A percentile compares a stretch with the other conserved stretches of the same genome.
Conservation (phyloP, 1,140 invertebrate species). For the Drosophila tristis region DNA sequence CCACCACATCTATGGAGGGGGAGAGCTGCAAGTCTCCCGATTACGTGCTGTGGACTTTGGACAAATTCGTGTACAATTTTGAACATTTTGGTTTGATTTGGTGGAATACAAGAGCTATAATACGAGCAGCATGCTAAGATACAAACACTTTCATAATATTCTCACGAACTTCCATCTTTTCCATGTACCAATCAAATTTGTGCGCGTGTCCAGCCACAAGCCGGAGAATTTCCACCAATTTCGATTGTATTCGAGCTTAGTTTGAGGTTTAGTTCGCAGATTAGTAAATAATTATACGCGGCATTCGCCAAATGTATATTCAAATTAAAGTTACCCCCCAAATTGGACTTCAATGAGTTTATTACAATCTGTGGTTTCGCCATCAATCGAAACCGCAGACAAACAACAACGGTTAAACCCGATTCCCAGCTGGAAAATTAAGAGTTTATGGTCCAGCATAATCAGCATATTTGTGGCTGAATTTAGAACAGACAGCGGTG, state of each 20-base stretch:
- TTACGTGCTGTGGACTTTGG: conserved; percentile 35
- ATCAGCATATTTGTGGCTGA: conserved; percentile 46
- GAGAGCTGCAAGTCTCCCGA: conserved; percentile 8
- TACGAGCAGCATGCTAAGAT: too few species aligned
- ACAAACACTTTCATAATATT: too few species aligned
- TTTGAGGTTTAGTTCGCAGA: conserved; percentile 11
- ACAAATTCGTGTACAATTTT: too few species aligned
- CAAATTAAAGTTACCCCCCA: conserved; percentile 35
- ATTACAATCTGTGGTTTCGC: conserved; percentile 61
- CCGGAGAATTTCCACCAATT: conserved; percentile 19
- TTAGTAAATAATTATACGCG: neutral
- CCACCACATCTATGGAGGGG: neutral
- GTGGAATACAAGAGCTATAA: too few species aligned
- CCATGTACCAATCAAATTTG: too few species aligned
- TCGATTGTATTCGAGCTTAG: conserved; percentile 26
- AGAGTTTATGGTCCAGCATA: conserved; percentile 43
- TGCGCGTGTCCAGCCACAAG: neutral
- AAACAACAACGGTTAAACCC: conserved; percentile 23
- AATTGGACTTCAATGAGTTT: conserved; percentile 43
- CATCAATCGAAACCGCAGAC: conserved; percentile 36
- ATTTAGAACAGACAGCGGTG: conserved; percentile 44
- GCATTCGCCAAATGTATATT: conserved; percentile 35
- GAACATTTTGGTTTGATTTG: too few species aligned
- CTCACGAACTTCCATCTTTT: too few species aligned
- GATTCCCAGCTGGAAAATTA: conserved; percentile 43